phyloP scores from a whole-genome alignment of 2,888 invertebrate genomes.

The Schrankia costaestrigalis region DNA sequence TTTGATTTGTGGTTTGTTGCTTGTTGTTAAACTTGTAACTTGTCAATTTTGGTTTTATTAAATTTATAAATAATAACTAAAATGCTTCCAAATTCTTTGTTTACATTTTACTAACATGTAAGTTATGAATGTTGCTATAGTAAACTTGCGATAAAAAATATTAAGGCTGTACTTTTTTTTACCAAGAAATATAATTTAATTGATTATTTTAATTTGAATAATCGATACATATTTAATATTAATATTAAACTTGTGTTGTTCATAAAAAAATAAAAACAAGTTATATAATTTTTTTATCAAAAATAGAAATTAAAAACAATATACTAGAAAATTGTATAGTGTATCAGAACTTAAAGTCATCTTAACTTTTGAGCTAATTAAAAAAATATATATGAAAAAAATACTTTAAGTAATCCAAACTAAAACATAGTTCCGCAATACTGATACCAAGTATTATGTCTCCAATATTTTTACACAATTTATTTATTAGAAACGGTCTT shows the following conservation, averaged over 20 bases:
- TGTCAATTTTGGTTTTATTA: constrained; percentile 20
- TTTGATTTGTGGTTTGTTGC: constrained; percentile 46
- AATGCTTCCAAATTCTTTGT: constrained; percentile 18
- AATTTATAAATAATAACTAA: constrained; percentile 16
- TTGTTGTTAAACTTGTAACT: constrained; percentile 27
- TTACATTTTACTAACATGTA: constrained; percentile 6
- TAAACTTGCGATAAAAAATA: no score
- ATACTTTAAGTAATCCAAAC: no score
- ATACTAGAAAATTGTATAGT: no score
- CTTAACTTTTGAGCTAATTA: no score
- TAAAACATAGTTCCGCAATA: constrained; percentile 1
- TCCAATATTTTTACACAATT: constrained; percentile 29
- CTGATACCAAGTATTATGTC: constrained; percentile 3
- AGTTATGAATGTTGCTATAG: constrained; percentile 33
- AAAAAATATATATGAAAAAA: no score
- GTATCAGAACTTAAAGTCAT: no score
- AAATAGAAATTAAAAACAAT: constrained; percentile 27
- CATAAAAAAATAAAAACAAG: not conserved
- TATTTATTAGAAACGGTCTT: constrained; percentile 44
- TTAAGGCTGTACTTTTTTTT: no score
- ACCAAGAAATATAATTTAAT: no score
- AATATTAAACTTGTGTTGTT: not conserved
- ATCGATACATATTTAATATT: no score
- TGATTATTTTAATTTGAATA: no score
- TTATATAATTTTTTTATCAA: constrained; percentile 5